These are phyloP conservation scores for Leptopilina boulardi DNA, from an alignment of 1,140 invertebrate species.

Conservation along the genomic window DNA sequence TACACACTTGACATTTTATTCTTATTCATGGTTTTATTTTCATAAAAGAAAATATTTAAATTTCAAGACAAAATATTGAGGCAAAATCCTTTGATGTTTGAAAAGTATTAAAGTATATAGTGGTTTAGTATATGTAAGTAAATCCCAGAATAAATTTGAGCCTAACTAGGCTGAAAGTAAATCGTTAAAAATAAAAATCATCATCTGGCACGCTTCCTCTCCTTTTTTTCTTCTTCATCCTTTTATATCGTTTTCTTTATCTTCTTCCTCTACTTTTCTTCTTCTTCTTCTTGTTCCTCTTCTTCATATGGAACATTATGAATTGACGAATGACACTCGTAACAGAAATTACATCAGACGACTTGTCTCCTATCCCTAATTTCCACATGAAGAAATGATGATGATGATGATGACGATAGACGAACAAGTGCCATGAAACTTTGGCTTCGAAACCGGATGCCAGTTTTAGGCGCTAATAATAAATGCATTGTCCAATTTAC, in stretches of 20 bases:
- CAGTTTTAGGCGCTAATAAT: slow-evolving; percentile 38
- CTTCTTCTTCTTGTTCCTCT: not conserved
- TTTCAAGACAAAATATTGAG: not conserved
- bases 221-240: not conserved
- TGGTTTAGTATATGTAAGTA: not conserved
- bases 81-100: not conserved
- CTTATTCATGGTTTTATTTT: not conserved
- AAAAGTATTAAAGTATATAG: too few relatives aligned
- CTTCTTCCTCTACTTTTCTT: too few relatives aligned
- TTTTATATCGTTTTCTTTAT: not conserved
- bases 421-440: slow-evolving; percentile 22
- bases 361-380: slow-evolving; percentile 19
- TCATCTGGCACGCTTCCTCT: slow-evolving; percentile 30
- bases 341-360: slow-evolving; percentile 31
- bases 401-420: slow-evolving; percentile 1
- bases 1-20: not conserved
- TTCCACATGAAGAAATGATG: too few relatives aligned
- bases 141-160: not conserved
- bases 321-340: slow-evolving; percentile 18
- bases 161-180: slow-evolving; percentile 23
- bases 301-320: not conserved
- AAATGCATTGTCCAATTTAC: slow-evolving; percentile 38
- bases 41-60: not conserved
- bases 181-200: not conserved
- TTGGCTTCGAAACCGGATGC: slow-evolving; percentile 22